Evolutionary conservation across 2,888 invertebrate species (phyloP).

Genomic region (Dryobota labecula): DNA sequence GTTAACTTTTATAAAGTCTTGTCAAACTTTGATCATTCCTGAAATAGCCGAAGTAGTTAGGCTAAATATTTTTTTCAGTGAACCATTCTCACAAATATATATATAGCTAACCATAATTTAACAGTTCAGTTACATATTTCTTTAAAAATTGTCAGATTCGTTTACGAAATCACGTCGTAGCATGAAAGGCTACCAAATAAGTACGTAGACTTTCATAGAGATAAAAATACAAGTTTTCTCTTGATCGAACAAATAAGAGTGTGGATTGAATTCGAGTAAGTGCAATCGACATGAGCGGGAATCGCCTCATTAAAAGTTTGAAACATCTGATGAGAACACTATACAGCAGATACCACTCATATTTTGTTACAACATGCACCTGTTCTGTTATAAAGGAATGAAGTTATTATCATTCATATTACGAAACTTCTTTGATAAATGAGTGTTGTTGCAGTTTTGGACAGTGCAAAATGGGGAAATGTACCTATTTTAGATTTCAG

Average conservation of each 20-base stretch:
- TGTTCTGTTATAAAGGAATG: constrained; percentile 66
- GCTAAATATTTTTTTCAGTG: too few relatives aligned
- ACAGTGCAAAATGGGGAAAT: constrained; percentile 75
- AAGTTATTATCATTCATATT: constrained; percentile 84
- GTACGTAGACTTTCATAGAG: neutral
- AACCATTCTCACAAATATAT: too few relatives aligned
- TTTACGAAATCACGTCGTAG: neutral
- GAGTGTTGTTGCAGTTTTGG: constrained; percentile 79
- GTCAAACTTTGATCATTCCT: too few relatives aligned
- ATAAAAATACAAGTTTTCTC: neutral
- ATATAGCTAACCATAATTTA: too few relatives aligned
- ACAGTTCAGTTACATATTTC: neutral
- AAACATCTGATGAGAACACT: constrained; percentile 62
- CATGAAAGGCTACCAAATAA: neutral
- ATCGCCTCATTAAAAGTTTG: constrained; percentile 79
- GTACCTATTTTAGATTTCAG: constrained; percentile 70
- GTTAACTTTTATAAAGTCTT: too few relatives aligned
- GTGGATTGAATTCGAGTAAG: constrained; percentile 40
- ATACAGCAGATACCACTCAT: constrained; percentile 43
- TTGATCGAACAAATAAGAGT: neutral
- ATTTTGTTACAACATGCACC: constrained; percentile 54
- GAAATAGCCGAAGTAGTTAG: too few relatives aligned
- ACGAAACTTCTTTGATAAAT: constrained; percentile 84
- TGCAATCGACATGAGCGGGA: constrained; percentile 69
- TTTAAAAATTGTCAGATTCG: neutral